Evolutionary conservation across 2,888 invertebrate genomes (phyloP), one percentile per base, ranked within the genome.

Genomic region (Aleiodes leptofemur): DNA sequence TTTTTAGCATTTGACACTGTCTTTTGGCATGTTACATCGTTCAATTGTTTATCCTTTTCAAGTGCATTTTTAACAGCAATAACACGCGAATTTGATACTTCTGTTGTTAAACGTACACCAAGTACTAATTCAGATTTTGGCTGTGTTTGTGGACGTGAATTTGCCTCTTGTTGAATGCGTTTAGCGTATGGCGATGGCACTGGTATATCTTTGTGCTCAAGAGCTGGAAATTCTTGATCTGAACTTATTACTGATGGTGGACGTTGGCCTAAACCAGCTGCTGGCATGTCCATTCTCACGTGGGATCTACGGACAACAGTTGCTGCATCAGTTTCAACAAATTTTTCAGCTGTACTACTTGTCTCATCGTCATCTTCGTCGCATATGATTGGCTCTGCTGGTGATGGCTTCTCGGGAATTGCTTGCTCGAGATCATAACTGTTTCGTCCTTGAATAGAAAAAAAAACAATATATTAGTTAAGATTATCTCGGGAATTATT

Each of bases 221-320:
- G 72, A 0, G 88, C 79, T 34, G 86, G 86, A 78, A 84, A 84
- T 68, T 88, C 88, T 73, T 86, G 87, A 75, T 88, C 88, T 0
- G 87, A 87, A 82, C 95, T 94, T 69, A 95, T 92, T 77, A 94
- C 92, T 78, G 95, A 95, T 13, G 94, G 90, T 83, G 92, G 93
- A 79, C 91, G 92, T 76, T 91, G 93, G 82, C 93, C 92, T 80
- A 93, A 84, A 34, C 93, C 93, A 23, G 93, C 93, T 13, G 93
- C 92, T 78, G 93, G 92, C 85, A 93, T 90, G 87, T 93, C 93
- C 69, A 94, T 89, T 31, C 92, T 92, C 80, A 93, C 92, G 85
- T 88, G 88, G n/a, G 88, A 87, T 73, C 88, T 84, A 73, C 88
- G 83, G 16, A 88, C 87, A 16, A 88, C 87, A 3, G 88, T 88